Evolutionary conservation across 37 sponge, comb jelly and placozoan species (phyloP).

Genomic region (Tethya wilhelma): DNA sequence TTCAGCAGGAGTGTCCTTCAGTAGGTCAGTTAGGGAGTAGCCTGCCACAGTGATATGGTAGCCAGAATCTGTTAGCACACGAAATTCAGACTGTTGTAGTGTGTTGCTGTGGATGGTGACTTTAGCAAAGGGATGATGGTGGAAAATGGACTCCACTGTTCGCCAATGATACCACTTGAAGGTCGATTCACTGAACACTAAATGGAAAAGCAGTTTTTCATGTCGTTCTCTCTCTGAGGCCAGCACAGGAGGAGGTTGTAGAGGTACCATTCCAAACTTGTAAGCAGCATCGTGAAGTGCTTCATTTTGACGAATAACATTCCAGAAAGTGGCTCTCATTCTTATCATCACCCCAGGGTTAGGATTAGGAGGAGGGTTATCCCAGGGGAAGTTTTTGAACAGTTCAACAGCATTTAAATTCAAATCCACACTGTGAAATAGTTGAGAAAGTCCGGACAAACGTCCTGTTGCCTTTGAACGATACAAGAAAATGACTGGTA

Average conservation of each 20-base stretch:
- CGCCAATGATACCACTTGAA: slow-evolving; percentile 10
- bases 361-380: slow-evolving; percentile 6
- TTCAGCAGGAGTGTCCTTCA: neutral
- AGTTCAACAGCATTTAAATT: neutral
- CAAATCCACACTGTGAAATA: slow-evolving; percentile 6
- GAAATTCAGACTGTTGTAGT: neutral
- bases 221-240: too few relatives aligned
- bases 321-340: slow-evolving; percentile 14
- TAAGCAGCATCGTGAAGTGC: neutral
- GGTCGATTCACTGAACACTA: neutral
- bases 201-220: too few relatives aligned
- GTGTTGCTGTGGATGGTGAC: slow-evolving; percentile 5
- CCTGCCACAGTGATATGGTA: neutral
- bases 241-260: too few relatives aligned
- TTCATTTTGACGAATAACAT: slow-evolving; percentile 12
- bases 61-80: neutral
- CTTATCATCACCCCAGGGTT: neutral
- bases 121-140: slow-evolving; percentile 1
- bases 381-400: neutral
- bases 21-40: neutral
- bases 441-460: neutral
- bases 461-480: too few relatives aligned
- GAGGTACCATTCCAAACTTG: slow-evolving; percentile 2
- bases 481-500: too few relatives aligned
- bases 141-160: neutral